Percentiles rank a stretch among this genome's conserved stretches.
Evolutionary conservation across 1,140 invertebrate genomes (phyloP).

Genomic region (Drosophila punjabiensis): DNA sequence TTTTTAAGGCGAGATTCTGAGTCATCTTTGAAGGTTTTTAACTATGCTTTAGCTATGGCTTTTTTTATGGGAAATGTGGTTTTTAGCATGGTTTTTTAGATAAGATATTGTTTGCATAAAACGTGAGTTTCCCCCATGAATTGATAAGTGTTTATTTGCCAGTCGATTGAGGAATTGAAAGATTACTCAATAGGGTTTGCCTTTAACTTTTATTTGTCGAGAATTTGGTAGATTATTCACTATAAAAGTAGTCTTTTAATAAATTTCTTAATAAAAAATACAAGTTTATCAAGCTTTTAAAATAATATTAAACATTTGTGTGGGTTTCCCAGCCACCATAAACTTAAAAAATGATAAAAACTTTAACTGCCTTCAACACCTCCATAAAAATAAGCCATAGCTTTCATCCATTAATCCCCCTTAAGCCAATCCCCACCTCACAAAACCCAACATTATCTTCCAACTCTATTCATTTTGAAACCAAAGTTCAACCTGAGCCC

Average conservation of each 20-base stretch:
- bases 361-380: not conserved
- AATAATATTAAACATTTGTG: not conserved
- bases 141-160: conserved; percentile 42
- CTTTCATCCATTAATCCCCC: conserved; percentile 3
- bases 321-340: not conserved
- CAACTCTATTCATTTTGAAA: conserved; percentile 9
- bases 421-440: not conserved
- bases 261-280: not conserved
- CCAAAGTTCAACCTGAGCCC: conserved; percentile 20
- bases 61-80: conserved; percentile 16
- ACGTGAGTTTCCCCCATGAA: conserved; percentile 48
- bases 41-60: not conserved
- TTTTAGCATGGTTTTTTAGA: conserved; percentile 21
- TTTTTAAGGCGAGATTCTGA: conserved; percentile 22
- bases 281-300: not conserved
- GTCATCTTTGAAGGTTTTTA: conserved; percentile 37
- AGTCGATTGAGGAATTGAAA: conserved; percentile 3
- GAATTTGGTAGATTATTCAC: not conserved
- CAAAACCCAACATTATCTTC: conserved; percentile 4
- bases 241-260: not conserved
- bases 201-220: not conserved
- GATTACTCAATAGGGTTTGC: not conserved
- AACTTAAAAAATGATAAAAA: not conserved
- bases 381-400: not conserved
- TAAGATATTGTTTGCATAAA: conserved; percentile 66